Evolutionary conservation across 2,797 vertebrate genomes (phyloP), one percentile per base, ranked within the genome.

Genomic region (Parauchenoglanis punctatus): DNA sequence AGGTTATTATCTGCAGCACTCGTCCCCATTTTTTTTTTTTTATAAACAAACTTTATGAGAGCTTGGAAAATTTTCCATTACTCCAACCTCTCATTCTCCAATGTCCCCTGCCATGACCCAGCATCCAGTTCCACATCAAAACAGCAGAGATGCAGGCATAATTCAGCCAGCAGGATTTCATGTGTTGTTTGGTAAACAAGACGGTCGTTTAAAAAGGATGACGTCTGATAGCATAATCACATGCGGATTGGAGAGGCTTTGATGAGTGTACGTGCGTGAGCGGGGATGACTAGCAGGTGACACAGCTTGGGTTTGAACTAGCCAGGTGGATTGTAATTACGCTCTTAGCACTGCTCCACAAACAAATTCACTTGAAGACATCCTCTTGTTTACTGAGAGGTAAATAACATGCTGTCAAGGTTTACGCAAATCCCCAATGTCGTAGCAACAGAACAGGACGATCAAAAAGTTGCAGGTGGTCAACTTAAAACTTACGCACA

Each of bases 1-100:
- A 81, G 63, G 77, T 61, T 91, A 85, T 85, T 89, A 84, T 89
- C 83, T 90, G 92, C 90, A 92, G 90, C 91, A 88, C 90, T 93
- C 87, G 85, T 91, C 72, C 84, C 65, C n/a, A 15, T 65, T n/a
- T 87, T 59, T 84, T 76, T 49, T 49, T 72, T n/a, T 87, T 58
- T 84, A 84, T 49, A 20, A 68, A 59, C 23, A 59, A 78, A 49
- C 67, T 23, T 63, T 23, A 18, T 40, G 12, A 65, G 28, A 77
- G 4, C 73, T 31, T 13, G 61, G 68, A 49, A 82, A 75, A 28
- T 25, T 58, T 52, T 75, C 23, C 44, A 40, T 56, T 18, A 76
- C 52, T 23, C 12, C 0, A 12, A 61, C 25, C 11, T 3, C 70
- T 52, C 18, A 13, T 67, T 68, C 18, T 83, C 81, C 25, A 20